These are phyloP conservation scores for Embiotoca jacksoni DNA, from an alignment of 2,113 vertebrate genomes.

Conservation along the genomic window DNA sequence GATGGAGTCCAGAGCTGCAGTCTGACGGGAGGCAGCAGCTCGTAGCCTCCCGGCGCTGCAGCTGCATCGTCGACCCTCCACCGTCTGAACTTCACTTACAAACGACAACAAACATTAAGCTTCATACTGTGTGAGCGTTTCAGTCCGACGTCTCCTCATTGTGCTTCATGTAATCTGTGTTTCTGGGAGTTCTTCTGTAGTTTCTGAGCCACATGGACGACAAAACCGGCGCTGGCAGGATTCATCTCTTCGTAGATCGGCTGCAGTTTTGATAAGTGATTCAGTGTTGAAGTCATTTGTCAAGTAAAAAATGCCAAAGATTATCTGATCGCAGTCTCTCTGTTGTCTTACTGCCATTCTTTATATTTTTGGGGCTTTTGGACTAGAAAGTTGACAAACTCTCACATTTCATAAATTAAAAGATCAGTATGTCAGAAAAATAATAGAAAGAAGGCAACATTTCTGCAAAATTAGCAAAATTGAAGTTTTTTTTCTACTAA, in stretches of 20 bases:
- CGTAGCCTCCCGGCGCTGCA: background rate
- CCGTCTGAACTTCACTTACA: too few relatives aligned
- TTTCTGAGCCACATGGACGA: slow-evolving; percentile 5
- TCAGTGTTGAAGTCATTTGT: slow-evolving; percentile 16
- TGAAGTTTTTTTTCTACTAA: too few relatives aligned
- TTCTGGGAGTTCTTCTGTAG: background rate
- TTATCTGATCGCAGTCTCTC: background rate
- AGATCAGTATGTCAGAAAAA: too few relatives aligned
- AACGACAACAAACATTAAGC: too few relatives aligned
- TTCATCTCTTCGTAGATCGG: background rate
- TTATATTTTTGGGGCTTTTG: background rate
- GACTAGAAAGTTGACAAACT: too few relatives aligned
- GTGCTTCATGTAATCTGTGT: background rate
- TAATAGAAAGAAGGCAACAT: too few relatives aligned
- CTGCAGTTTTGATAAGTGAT: background rate
- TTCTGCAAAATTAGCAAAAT: too few relatives aligned
- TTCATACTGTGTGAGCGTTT: background rate
- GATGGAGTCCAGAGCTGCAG: slow-evolving; percentile 25
- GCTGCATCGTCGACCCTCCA: background rate
- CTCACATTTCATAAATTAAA: too few relatives aligned
- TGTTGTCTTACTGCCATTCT: background rate
- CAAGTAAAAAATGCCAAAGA: background rate
- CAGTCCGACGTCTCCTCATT: background rate
- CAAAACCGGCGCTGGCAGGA: background rate
- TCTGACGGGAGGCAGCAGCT: slow-evolving; percentile 20